Evolutionary conservation across 2,888 invertebrate species (phyloP), one percentile per base, ranked within the genome.

Genomic region (Nebria brevicollis): DNA sequence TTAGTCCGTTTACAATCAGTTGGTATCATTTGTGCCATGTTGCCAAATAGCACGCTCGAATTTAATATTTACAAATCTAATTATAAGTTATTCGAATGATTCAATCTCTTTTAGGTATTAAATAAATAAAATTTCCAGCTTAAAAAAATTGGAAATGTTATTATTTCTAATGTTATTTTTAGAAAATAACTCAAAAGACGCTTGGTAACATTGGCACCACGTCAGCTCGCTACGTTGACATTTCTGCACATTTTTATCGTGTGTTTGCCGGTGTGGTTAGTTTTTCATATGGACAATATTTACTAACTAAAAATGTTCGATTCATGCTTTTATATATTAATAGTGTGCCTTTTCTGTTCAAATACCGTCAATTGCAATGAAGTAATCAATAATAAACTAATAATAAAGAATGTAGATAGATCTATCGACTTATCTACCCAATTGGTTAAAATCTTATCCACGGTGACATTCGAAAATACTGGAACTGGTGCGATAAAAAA

Each of bases 401-500:
- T 92, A 82, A 91, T 95, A 83, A 94, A 93, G 88, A 96, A 95
- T 91, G 95, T 96, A 25, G 97, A 97, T 83, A 92, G 97, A 87
- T 93, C 93, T 75, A 93, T 98, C 85, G 98, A 98, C 89, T 90
- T 98, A 84, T 92, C 96, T 6, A 94, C 96, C 7, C 98, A 98
- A 89, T 91, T 98, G 82, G 96, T 96, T 2, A 97, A 96, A 91
- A 93, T 96, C 77, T 91, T 93, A 13, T 91, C 94, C 54, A 94
- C 95, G 89, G 91, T 98, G 86, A 94, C 95, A 84, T 88, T 97
- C 85, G 96, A 97, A 90, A 97, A 98, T 88, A 92, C 91, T 85
- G 95, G 95, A 77, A 94, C 94, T 87, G 91, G 93, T 83, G 90
- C 94, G 83, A 92, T 94, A 64, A 93, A 92, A 83, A 92, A 90